Evolutionary conservation across 2,797 vertebrate species (phyloP), one percentile per base, ranked within the genome.

Genomic region (Poecilia velifera): DNA sequence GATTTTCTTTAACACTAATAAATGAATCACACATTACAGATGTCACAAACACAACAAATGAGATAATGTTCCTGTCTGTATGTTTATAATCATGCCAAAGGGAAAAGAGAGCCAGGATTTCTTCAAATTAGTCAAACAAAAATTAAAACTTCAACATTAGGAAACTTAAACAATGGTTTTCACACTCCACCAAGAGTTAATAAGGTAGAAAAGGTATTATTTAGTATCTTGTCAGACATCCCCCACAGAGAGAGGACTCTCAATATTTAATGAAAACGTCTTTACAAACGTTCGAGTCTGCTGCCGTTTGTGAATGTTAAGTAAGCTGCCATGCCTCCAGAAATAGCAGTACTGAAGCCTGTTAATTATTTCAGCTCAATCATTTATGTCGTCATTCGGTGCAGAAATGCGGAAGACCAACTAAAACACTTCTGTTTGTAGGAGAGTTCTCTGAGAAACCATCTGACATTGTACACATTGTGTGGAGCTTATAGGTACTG

Each of bases 391-490:
- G 22, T 20, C 36, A 41, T n/a, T 76, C 51, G 31, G 28, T 45
- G 82, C 73, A 47, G 66, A 45, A 76, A n/a, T 62, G 22, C 22
- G 31, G 36, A 53, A 76, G 43, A 74, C 13, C 45, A 31, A 43
- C 59, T 75, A 25, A 12, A 68, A 68, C 64, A 41, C 3, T 68
- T 25, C 64, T 41, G 20, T 41, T 79, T 53, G 31, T 31, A 53
- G 76, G 57, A 73, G 57, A 55, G 46, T 77, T 84, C 20, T 72
- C 74, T 36, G n/a, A 34, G 28, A 86, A 90, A 81, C 76, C 80
- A 85, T 72, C 80, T 79, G 77, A 88, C 68, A 83, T 81, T 68
- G 4, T 90, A 85, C 88, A 90, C 83, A 90, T 51, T 87, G 80
- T 77, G 82, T 84, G 80, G 74, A 76, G 80, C 77, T 87, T 79